These are phyloP conservation scores for Plebejus melissa DNA, from an alignment of 2,888 invertebrate species.

Conservation along the genomic window DNA sequence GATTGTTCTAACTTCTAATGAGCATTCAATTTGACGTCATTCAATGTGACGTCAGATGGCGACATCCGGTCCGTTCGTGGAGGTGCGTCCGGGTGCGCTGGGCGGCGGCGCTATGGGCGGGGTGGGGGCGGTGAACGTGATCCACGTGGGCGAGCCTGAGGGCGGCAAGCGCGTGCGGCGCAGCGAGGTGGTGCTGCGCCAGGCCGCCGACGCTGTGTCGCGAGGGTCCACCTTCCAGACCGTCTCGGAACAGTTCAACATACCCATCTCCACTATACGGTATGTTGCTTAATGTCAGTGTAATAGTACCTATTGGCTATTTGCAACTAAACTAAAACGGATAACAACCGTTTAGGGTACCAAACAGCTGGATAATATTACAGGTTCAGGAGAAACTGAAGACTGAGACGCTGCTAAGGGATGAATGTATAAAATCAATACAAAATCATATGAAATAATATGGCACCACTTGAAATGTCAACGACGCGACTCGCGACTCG, in stretches of 20 bases:
- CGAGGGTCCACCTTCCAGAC: constrained; percentile 92
- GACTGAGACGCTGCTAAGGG: too few species aligned
- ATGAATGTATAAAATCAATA: too few species aligned
- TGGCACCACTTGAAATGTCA: too few species aligned
- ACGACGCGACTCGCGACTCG: too few species aligned
- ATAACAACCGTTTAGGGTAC: too few species aligned
- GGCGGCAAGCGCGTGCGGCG: constrained; percentile 82
- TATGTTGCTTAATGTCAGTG: constrained; percentile 39
- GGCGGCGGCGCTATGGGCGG: constrained; percentile 56
- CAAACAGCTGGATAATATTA: too few species aligned
- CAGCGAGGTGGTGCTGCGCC: constrained; percentile 86
- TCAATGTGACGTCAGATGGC: constrained; percentile 26
- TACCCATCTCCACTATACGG: constrained; percentile 91
- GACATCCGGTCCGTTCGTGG: constrained; percentile 46
- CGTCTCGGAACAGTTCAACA: constrained; percentile 91
- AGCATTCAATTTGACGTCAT: too few species aligned
- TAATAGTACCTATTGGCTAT: too few species aligned
- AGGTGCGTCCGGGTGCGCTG: constrained; percentile 55
- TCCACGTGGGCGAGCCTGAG: constrained; percentile 49
- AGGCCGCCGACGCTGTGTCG: constrained; percentile 92
- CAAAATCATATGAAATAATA: too few species aligned
- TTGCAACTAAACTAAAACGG: too few species aligned
- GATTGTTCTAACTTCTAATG: background rate
- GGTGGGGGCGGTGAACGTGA: constrained; percentile 80
- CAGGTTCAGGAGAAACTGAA: too few species aligned